Evolutionary conservation across 2,113 vertebrate genomes (phyloP), one percentile per base, ranked within the genome.

Genomic region (Nematolebias whitei): DNA sequence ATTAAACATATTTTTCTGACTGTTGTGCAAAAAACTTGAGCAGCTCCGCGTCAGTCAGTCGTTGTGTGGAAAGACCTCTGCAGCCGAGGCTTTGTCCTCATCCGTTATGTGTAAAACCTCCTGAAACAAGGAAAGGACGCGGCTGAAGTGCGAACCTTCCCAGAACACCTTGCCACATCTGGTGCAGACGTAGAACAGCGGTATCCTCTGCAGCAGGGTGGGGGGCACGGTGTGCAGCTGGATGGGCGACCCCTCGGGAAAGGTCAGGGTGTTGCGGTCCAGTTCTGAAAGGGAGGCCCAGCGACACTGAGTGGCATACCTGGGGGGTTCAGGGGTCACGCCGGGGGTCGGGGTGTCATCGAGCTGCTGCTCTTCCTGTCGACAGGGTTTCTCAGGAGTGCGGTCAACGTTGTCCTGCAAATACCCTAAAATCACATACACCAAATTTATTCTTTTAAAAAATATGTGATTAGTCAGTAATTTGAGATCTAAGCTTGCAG

Each of bases 161-260:
- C 96, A 96, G 90, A 96, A 96, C 40, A 97, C 92, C 65, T 96
- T 96, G 63, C 96, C 94, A 0, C 95, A 96, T 63, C 53, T 65
- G 1, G 84, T 87, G 84, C 95, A 95, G 84, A 95, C 93, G 55
- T 92, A 96, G 76, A 91, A 89, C 57, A 89, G 76, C 0, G 88
- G 51, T 0, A 93, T 89, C 60, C 83, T 91, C 39, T 76, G 78
- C 61, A 96, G 89, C 44, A 96, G 70, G 0, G 88, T 90, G 0
- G 64, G 77, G 0, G 92, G 94, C 26, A 96, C 79, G 0, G 87
- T 54, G 1, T 88, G 40, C 1, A 95, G 85, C 90, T 94, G 93
- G 65, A 95, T 71, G 38, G 43, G 43, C 0, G 80, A 87, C 15
- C 92, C 91, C 0, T 58, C 24, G 45, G 0, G 61, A 35, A 12